These are phyloP conservation scores for Drosophila bocki DNA, from an alignment of 1,140 invertebrate species.

Conservation along the genomic window DNA sequence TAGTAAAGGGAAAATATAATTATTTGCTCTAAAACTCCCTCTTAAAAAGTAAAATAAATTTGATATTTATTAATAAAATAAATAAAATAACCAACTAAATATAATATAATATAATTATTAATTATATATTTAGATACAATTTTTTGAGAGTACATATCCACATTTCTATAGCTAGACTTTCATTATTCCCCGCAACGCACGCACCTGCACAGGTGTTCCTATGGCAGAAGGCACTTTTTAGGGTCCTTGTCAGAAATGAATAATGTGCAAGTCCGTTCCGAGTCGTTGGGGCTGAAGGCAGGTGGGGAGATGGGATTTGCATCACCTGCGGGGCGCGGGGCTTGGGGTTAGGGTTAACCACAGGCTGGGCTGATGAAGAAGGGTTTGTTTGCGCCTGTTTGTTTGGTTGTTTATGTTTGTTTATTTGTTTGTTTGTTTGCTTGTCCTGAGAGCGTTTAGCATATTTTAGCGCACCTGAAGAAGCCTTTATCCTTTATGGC, in stretches of 20 bases:
- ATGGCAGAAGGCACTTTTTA: constrained; percentile 1
- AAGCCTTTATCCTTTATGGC: constrained; percentile 30
- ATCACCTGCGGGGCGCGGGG: constrained; percentile 3
- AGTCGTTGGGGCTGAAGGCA: background rate
- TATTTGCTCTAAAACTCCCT: too few relatives aligned
- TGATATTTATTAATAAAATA: too few relatives aligned
- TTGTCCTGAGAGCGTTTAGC: constrained; percentile 41
- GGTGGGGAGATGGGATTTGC: background rate
- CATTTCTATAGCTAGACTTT: background rate
- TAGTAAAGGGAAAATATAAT: too few relatives aligned
- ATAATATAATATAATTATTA: background rate
- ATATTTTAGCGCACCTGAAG: constrained; percentile 26
- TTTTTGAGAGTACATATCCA: background rate
- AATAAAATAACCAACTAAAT: too few relatives aligned
- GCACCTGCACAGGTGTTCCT: background rate
- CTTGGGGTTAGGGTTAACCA: background rate
- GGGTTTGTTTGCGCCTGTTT: constrained; percentile 12
- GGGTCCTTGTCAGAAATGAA: constrained; percentile 29
- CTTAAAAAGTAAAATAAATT: too few relatives aligned
- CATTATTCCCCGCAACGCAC: background rate
- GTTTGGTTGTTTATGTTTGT: constrained; percentile 4
- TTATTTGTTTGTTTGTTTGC: constrained; percentile 6
- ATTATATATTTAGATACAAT: background rate
- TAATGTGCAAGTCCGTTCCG: constrained; percentile 20
- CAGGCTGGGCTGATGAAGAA: background rate